A percentile compares a stretch with the other conserved stretches of the same genome.
Evolutionary conservation across 64 coral and sea anemone species (phyloP).

Genomic region (Pocillopora damicornis): DNA sequence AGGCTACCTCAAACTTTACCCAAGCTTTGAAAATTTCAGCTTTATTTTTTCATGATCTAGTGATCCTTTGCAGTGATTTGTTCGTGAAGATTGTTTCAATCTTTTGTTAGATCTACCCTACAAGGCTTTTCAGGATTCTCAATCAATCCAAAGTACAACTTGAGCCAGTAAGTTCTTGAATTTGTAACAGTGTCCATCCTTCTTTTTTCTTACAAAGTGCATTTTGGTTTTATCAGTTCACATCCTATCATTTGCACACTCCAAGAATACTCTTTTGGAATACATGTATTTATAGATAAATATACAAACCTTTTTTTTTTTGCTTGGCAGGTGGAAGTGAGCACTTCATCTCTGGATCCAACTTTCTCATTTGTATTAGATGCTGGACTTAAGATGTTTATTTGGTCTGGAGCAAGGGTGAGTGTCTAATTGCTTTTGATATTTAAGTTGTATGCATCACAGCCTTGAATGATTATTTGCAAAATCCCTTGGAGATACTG

Average conservation of each 20-base stretch:
- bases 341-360: conserved; percentile 66
- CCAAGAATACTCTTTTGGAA: no score
- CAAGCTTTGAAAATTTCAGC: background rate
- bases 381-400: conserved; percentile 84
- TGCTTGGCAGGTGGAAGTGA: conserved; percentile 57
- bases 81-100: background rate
- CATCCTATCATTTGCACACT: no score
- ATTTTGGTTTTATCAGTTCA: no score
- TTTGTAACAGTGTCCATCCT: background rate
- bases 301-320: background rate
- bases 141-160: conserved; percentile 63
- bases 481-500: no score
- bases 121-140: conserved; percentile 82
- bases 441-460: no score
- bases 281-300: no score
- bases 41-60: background rate
- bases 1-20: background rate
- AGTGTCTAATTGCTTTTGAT: background rate
- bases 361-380: conserved; percentile 91
- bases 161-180: conserved; percentile 69
- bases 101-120: conserved; percentile 71
- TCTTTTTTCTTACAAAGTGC: background rate
- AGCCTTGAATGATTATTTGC: no score
- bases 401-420: conserved; percentile 94
- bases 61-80: background rate